phyloP scores from a whole-genome alignment of 2,113 vertebrate genomes.

The Phrynocephalus versicolor region DNA sequence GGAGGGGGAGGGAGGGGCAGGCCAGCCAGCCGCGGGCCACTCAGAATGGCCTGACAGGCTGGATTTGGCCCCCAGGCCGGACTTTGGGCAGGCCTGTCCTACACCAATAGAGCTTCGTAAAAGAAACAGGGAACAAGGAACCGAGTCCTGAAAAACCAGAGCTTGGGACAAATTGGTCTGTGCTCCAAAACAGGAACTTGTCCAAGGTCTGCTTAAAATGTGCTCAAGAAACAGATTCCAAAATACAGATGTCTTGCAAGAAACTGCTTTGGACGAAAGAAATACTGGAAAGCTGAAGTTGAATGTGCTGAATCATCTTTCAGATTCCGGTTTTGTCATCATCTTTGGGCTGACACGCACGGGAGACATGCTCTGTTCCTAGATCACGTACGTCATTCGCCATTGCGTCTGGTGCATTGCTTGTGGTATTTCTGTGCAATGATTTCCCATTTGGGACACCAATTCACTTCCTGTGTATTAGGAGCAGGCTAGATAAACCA shows the following conservation, averaged over 20 bases:
- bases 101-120: not conserved
- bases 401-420: not conserved
- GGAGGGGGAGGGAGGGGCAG: too few species aligned
- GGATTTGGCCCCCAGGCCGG: too few species aligned
- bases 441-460: conserved; percentile 1
- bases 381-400: not conserved
- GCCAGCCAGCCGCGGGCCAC: too few species aligned
- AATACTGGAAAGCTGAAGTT: not conserved
- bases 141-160: too few species aligned
- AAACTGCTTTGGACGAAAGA: not conserved
- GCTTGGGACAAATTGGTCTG: not conserved
- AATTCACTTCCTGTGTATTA: conserved; percentile 11
- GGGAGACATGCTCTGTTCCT: not conserved
- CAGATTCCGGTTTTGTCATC: conserved; percentile 2
- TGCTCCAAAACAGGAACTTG: not conserved
- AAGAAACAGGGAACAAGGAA: not conserved
- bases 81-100: not conserved
- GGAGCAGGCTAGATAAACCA: not conserved
- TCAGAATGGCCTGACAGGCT: too few species aligned
- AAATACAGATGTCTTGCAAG: not conserved
- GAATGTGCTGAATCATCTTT: conserved; percentile 5
- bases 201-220: not conserved
- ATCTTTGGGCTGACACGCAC: not conserved
- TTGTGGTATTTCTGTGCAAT: not conserved
- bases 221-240: not conserved